A percentile compares a stretch with the other conserved stretches of the same genome.
phyloP scores from a whole-genome alignment of 2,797 vertebrate species.

The Acanthis flammea region DNA sequence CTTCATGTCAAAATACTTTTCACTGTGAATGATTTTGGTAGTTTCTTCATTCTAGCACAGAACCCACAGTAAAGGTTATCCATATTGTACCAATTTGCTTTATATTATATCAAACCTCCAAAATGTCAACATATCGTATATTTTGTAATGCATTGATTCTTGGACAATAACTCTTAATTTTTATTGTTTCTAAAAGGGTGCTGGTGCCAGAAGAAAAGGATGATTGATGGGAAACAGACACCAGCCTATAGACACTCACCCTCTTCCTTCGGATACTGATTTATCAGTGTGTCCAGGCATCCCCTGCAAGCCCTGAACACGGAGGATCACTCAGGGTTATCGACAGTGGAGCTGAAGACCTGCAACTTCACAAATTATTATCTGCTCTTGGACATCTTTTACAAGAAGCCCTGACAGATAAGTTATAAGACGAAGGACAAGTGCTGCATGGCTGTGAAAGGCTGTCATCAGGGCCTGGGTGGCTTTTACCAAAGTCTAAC shows the following conservation, averaged over 20 bases:
- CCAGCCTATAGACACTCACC: constrained; percentile 78
- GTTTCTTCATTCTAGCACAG: constrained; percentile 45
- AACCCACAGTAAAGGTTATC: constrained; percentile 65
- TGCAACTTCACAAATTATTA: constrained; percentile 60
- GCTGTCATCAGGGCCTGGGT: constrained; percentile 73
- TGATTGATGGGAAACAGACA: constrained; percentile 86
- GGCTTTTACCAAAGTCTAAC: constrained; percentile 74
- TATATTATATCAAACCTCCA: constrained; percentile 57
- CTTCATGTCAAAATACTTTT: constrained; percentile 58
- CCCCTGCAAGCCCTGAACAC: constrained; percentile 41
- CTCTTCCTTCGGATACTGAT: constrained; percentile 73
- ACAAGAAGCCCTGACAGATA: constrained; percentile 46
- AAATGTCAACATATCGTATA: constrained; percentile 66
- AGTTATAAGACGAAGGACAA: constrained; percentile 28
- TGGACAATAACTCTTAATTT: constrained; percentile 77
- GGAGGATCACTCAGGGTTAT: constrained; percentile 69
- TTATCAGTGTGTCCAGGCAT: constrained; percentile 71
- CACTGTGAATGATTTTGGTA: constrained; percentile 41
- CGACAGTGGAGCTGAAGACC: constrained; percentile 47
- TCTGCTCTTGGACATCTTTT: constrained; percentile 53
- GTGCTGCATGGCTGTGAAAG: neutral
- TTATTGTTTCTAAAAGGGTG: constrained; percentile 82
- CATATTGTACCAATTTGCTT: constrained; percentile 66
- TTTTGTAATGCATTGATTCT: constrained; percentile 73
- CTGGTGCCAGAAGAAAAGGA: constrained; percentile 78